Base-by-base conservation (phyloP, 2,113 vertebrate genomes). In the Sylvilagus bachmani region DNA sequence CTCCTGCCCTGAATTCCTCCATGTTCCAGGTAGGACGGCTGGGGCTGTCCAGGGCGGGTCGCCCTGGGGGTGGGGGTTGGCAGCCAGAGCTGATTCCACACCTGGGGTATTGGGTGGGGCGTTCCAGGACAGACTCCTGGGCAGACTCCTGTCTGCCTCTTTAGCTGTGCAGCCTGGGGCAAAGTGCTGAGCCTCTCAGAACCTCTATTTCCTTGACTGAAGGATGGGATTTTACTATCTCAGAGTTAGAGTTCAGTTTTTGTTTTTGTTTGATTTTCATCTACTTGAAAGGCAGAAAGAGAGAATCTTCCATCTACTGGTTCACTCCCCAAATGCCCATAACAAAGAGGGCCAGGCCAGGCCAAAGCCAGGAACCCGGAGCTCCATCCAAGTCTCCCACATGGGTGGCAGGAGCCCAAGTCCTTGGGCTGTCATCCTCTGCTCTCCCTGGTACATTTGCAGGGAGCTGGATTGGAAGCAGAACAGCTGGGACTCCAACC, bases 1-100 rank as follows among this genome's bases (percentile, higher is more conserved):
- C 24, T 88, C 31, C 0, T 99, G 98, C 90, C 79, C 94, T 0
- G 53, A 21, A 0, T 8, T 1, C 8, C 19, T 1, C 0, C 0
- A 1, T 0, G 0, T 14, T 81, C 62, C 95, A 97, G 97, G 98
- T 98, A 93, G 97, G 98, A 89, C 19, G 61, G n/a, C n/a, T 0
- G 7, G 74, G 10, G 51, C 73, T 61, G 69, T 25, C 38, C 21
- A 31, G 61, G 44, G 49, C 3, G 0, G 11, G 2, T 4, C 33
- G 33, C 44, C 44, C 3, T 3, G 14, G 36, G 17, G 13, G 10
- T 19, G 1, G 19, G 33, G 4, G 24, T 2, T 3, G 17, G 1
- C 49, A 19, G 3, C 36, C 24, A 12, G 71, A 10, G 36, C 61
- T 25, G 31, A 9, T 19, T 44, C 81, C 14, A 36, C 53, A 55